phyloP scores from a whole-genome alignment of 1,140 invertebrate genomes.

The Leptopilina clavipes region DNA sequence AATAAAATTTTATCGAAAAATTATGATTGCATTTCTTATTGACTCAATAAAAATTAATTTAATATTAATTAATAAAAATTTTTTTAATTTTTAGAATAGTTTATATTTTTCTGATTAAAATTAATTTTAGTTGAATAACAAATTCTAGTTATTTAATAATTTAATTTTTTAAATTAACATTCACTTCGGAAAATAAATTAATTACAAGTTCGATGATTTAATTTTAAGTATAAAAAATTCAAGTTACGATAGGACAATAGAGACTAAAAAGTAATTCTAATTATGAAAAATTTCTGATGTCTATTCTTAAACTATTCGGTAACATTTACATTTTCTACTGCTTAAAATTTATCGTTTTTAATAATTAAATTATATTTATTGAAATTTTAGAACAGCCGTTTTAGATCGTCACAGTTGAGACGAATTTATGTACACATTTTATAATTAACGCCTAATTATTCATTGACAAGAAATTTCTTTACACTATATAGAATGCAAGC shows the following conservation, averaged over 20 bases:
- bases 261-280: no score
- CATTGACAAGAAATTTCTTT: not conserved
- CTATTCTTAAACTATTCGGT: not conserved
- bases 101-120: no score
- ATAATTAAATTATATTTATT: conserved; percentile 31
- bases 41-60: not conserved
- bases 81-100: no score
- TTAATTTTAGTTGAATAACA: no score
- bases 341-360: not conserved
- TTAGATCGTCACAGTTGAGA: conserved; percentile 33
- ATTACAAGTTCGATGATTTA: no score
- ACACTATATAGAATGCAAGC: not conserved
- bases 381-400: conserved; percentile 9
- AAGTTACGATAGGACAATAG: no score
- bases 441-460: not conserved
- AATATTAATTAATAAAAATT: no score
- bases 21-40: conserved; percentile 24
- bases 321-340: not conserved
- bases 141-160: no score
- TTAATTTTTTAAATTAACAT: no score
- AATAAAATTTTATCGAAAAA: conserved; percentile 43
- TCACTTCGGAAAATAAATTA: no score
- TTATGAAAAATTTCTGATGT: no score
- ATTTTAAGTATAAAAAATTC: no score
- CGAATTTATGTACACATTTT: conserved; percentile 34